Base-by-base conservation (phyloP, 2,888 invertebrate genomes). In the Endotricha flammealis region DNA sequence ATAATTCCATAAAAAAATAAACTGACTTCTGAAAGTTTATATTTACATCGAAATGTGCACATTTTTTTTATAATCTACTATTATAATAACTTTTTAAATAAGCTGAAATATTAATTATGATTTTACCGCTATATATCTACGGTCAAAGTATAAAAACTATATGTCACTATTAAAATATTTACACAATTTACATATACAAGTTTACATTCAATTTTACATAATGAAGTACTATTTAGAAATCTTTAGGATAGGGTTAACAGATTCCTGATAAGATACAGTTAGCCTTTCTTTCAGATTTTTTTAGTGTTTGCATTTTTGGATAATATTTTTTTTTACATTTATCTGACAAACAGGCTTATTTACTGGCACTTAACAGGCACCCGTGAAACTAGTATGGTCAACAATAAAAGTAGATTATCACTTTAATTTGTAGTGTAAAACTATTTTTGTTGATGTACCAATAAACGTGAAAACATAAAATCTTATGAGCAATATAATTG, bases 1-100 rank as follows among this genome's bases (percentile, higher is more conserved):
- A 68, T 66, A 75, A 73, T 68, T 75, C 67, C 53, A 59, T 80
- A 80, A 63, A 82, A 81, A 82, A 81, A 81, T 79, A 79, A 72
- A 66, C 61, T 58, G 46, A 57, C 57, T 52, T 62, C 48, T 58
- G 61, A 70, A 73, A 64, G 57, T 64, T 54, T 52, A 39, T 81
- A 79, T 78, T 70, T 78, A 80, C 75, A 81, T 52, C 55, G 40
- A 54, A 56, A 47, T 50, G 48, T 58, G 60, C 47, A 51, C 27
- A 25, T 25, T 40, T 29, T 36, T 52, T 46, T 36, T 50, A 39
- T 47, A 44, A 46, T 44, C 41, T 50, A 48, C 48, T 42, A 45
- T 25, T 46, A 38, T 50, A 46, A 48, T 43, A 36, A 44, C 41
- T 40, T 48, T 42, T 41, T 48, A 50, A 46, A 47, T 52, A 58